Conservation (phyloP, 30 jellyfish, hydroid and myxozoan genomes). For the Pelagia noctiluca region DNA sequence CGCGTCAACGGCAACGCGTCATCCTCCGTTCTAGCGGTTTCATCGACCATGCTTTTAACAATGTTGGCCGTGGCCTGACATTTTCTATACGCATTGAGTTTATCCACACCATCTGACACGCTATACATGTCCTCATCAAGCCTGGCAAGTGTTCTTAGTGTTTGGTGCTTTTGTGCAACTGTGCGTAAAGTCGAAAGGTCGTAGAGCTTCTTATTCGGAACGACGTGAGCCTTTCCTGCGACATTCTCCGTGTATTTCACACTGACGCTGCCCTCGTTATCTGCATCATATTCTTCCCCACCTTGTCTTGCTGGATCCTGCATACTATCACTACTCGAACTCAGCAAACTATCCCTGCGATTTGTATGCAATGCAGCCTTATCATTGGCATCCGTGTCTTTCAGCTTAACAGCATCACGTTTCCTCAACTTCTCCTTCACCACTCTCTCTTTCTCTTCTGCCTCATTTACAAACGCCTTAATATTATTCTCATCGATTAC, state of each 20-base stretch:
- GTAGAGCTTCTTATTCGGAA: conserved; percentile 27
- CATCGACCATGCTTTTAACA: conserved; percentile 1
- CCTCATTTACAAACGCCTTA: conserved; percentile 6
- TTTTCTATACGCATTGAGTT: conserved; percentile 37
- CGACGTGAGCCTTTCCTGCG: conserved; percentile 16
- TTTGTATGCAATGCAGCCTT: no score
- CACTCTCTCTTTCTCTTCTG: background rate
- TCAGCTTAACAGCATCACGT: background rate
- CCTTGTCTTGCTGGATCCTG: no score
- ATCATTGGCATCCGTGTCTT: no score
- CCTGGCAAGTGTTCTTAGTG: conserved; percentile 46
- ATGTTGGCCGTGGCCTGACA: conserved; percentile 33
- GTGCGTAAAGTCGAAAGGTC: conserved; percentile 62
- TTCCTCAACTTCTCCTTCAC: background rate
- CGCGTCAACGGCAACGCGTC: conserved; percentile 30
- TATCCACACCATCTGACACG: conserved; percentile 48
- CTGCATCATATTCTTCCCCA: background rate
- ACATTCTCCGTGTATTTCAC: background rate
- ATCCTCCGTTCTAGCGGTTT: background rate
- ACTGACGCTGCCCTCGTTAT: background rate
- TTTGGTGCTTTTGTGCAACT: conserved; percentile 67
- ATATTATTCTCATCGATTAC: background rate
- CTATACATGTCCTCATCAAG: conserved; percentile 55
- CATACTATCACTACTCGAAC: no score
- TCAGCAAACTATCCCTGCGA: no score